Evolutionary conservation across 1,140 invertebrate species (phyloP).

Genomic region (Phymastichus coffea): DNA sequence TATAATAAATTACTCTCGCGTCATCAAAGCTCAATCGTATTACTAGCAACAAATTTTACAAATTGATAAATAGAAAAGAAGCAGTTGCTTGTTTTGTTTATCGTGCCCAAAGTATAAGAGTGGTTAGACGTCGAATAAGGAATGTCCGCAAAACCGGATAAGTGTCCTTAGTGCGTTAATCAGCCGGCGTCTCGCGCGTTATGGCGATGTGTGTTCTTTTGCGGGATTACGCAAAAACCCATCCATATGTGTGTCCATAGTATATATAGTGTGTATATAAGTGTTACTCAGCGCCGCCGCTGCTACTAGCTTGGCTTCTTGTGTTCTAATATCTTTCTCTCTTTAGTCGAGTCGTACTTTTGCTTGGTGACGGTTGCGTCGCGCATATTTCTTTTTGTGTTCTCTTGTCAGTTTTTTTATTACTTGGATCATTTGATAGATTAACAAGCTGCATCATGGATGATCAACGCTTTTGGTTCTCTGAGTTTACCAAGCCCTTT

Average conservation of each 20-base stretch:
- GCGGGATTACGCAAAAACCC: conserved; percentile 17
- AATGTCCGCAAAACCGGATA: neutral
- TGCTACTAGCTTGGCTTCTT: neutral
- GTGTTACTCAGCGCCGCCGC: conserved; percentile 4
- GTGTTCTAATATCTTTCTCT: neutral
- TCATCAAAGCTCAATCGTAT: too few species aligned
- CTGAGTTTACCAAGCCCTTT: conserved; percentile 24
- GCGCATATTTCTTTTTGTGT: neutral
- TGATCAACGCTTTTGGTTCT: conserved; percentile 15
- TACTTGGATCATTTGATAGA: too few species aligned
- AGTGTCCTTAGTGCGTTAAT: too few species aligned
- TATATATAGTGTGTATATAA: neutral
- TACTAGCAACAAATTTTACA: too few species aligned
- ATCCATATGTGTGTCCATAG: conserved; percentile 3
- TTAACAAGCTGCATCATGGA: too few species aligned
- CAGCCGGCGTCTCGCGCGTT: too few species aligned
- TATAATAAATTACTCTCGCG: too few species aligned
- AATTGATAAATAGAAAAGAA: too few species aligned
- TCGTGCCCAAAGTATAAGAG: too few species aligned
- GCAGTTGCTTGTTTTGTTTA: too few species aligned
- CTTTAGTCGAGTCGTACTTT: conserved; percentile 18
- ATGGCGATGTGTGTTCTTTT: neutral
- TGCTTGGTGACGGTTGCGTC: conserved; percentile 1
- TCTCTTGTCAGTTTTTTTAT: neutral
- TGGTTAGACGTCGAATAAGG: too few species aligned